Evolutionary conservation across 1,140 invertebrate species (phyloP), one percentile per base, ranked within the genome.

Genomic region (Heliconius melpomene): DNA sequence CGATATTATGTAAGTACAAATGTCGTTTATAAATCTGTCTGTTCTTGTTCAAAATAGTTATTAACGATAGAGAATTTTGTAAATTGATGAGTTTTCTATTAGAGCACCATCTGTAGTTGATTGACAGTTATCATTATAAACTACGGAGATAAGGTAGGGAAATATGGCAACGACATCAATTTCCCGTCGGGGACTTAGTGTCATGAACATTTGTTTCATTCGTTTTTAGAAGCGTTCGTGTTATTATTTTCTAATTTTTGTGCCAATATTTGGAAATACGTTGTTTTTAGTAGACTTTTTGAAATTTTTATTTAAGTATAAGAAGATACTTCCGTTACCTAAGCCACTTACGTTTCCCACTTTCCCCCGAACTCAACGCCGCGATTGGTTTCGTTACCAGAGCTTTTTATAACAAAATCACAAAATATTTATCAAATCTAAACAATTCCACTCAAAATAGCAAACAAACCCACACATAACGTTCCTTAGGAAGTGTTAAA

Each of bases 81-180:
- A 71, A 50, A 77, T 77, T 77, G 75, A 77, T 77, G 75, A 71
- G 75, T 77, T 77, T 77, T 77, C 75, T 77, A 77, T 77, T 77
- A 40, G 75, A 9, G n/a, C 57, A 40, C 36, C 75, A 50, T 66
- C 75, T 77, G 75, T 77, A 38, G 36, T 77, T 77, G 75, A 77
- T 77, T 77, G 75, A 77, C 75, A 77, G 60, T 70, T 77, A 77
- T 77, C 75, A 75, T 75, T 75, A 75, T 75, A 75, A 66, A 40
- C 32, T 60, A 66, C 40, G 29, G 54, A 75, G 74, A 66, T 54
- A 26, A 50, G 54, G 52, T 57, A 32, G 36, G 74, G 26, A 40
- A 66, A 36, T 38, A 75, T 1, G 52, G 8, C 7, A 36, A 75
- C 54, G 74, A 75, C 29, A 66, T 75, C 54, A 66, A 75, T 75